Conservation (phyloP, 2,113 vertebrate genomes). For the Cynocephalus volans region DNA sequence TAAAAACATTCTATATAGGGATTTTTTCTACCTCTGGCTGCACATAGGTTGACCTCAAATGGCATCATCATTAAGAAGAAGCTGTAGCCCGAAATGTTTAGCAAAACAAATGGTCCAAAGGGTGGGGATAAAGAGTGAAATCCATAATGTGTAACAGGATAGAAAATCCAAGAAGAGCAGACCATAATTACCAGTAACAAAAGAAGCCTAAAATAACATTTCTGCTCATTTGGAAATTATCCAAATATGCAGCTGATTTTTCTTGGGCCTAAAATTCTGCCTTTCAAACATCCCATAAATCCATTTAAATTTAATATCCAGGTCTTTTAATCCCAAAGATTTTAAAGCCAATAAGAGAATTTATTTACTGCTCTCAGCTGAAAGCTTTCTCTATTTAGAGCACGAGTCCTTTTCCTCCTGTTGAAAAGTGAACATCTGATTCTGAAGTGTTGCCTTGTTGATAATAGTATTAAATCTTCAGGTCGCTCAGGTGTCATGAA, state of each 20-base stretch:
- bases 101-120: background rate
- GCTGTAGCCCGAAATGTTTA: background rate
- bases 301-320: background rate
- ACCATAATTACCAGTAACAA: conserved; percentile 9
- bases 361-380: conserved; percentile 3
- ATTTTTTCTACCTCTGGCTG: background rate
- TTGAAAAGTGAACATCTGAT: conserved; percentile 55
- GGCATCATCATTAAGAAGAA: conserved; percentile 27
- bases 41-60: background rate
- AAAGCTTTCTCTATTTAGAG: conserved; percentile 28
- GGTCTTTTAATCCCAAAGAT: conserved; percentile 56
- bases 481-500: conserved; percentile 10
- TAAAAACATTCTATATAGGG: background rate
- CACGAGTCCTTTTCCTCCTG: background rate
- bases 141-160: background rate
- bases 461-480: conserved; percentile 35
- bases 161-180: background rate
- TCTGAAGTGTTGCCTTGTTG: conserved; percentile 40
- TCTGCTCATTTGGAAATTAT: conserved; percentile 32
- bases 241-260: background rate
- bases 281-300: conserved; percentile 28
- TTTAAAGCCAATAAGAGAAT: conserved; percentile 38
- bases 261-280: background rate
- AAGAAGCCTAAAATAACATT: background rate
- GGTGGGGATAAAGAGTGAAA: background rate